A percentile compares a stretch with the other conserved stretches of the same genome.
Evolutionary conservation across 2,797 vertebrate species (phyloP).

Genomic region (Sternarchorhynchus goeldii): DNA sequence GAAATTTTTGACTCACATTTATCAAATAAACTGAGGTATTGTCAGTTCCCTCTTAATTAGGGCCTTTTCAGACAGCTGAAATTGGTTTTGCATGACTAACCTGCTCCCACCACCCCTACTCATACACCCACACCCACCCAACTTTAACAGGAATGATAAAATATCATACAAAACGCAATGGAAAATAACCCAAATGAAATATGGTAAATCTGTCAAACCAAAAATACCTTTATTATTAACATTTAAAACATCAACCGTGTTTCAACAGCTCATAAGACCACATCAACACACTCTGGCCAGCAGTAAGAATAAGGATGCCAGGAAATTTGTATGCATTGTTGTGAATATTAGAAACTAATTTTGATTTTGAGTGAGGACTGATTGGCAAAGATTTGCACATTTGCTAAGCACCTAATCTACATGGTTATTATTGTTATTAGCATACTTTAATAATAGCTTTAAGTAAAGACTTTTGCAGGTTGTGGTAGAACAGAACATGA

Average conservation of each 20-base stretch:
- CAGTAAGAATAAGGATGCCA: constrained; percentile 51
- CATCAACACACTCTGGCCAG: constrained; percentile 24
- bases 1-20: constrained; percentile 35
- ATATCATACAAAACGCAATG: constrained; percentile 30
- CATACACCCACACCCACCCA: constrained; percentile 2
- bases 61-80: constrained; percentile 23
- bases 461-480: constrained; percentile 15
- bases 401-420: constrained; percentile 26
- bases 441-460: constrained; percentile 5
- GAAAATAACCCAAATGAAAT: constrained; percentile 39
- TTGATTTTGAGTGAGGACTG: background rate
- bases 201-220: constrained; percentile 22
- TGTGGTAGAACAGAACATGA: background rate
- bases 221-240: constrained; percentile 51
- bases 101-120: background rate
- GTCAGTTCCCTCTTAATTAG: constrained; percentile 41
- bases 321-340: background rate
- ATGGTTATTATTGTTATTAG: constrained; percentile 32
- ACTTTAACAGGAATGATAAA: constrained; percentile 31
- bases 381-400: background rate
- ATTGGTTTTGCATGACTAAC: constrained; percentile 28
- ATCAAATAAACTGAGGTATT: constrained; percentile 46
- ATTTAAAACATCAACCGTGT: constrained; percentile 38
- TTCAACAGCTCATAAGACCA: constrained; percentile 29
- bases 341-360: background rate